Conservation (phyloP, 1,140 invertebrate genomes). For the Nephila pilipes region DNA sequence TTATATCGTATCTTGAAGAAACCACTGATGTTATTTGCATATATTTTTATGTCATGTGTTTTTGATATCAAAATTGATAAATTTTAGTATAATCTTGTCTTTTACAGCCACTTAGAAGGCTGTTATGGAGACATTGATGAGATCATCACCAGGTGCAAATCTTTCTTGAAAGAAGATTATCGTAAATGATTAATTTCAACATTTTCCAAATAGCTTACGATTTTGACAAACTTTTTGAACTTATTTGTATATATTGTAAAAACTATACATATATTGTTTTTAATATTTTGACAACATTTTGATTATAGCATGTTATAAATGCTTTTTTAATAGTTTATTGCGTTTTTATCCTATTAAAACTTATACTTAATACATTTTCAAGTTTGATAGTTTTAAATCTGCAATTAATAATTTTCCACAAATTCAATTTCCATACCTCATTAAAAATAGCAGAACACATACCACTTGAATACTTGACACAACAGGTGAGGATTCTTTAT, state of each 20-base stretch:
- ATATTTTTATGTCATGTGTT: too few species aligned
- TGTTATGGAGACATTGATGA: constrained; percentile 82
- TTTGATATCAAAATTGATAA: not conserved
- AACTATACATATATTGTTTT: not conserved
- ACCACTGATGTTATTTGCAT: too few species aligned
- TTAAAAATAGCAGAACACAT: too few species aligned
- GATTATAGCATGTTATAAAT: not conserved
- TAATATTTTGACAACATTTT: not conserved
- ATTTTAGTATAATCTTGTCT: constrained; percentile 25
- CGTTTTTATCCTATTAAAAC: too few species aligned
- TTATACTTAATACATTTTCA: too few species aligned
- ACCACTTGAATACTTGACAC: too few species aligned
- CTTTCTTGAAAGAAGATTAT: constrained; percentile 43
- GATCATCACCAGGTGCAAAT: constrained; percentile 77
- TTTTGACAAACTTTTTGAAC: not conserved
- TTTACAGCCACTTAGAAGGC: constrained; percentile 80
- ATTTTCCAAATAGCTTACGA: not conserved
- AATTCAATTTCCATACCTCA: too few species aligned
- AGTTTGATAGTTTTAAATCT: too few species aligned
- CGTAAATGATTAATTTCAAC: not conserved
- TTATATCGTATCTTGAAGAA: too few species aligned
- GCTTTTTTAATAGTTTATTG: not conserved
- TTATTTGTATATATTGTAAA: not conserved
- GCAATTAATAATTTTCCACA: too few species aligned
- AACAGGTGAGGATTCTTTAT: too few species aligned